phyloP scores from a whole-genome alignment of 2,797 vertebrate genomes.

The Pangasius krempfi region DNA sequence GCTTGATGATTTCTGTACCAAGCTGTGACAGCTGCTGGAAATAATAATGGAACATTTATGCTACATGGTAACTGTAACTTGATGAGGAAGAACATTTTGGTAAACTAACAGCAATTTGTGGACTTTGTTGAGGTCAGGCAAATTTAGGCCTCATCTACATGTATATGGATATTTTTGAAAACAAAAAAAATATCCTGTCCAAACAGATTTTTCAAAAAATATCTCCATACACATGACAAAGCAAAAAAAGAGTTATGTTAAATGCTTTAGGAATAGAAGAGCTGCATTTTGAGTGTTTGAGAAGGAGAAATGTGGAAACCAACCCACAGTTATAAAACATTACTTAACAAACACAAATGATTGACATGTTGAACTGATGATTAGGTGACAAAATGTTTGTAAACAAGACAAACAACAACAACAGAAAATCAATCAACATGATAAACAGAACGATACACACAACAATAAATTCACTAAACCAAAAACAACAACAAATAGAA shows the following conservation, averaged over 20 bases:
- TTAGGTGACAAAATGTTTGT: background rate
- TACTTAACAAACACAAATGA: background rate
- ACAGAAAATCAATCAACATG: no score
- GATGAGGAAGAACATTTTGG: background rate
- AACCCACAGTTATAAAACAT: background rate
- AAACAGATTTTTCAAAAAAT: background rate
- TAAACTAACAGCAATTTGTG: background rate
- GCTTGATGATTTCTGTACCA: background rate
- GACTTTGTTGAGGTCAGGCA: background rate
- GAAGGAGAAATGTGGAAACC: background rate
- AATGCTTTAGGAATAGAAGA: no score
- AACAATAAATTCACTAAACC: no score
- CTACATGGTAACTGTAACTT: background rate
- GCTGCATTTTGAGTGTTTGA: background rate
- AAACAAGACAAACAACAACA: no score
- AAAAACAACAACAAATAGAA: no score
- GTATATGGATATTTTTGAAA: background rate
- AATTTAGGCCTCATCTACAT: background rate
- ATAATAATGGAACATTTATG: background rate
- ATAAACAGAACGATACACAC: no score
- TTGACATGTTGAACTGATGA: background rate
- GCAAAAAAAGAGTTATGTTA: background rate
- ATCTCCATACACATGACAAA: background rate
- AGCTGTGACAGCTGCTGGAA: slow-evolving; percentile 29
- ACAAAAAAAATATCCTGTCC: background rate